Base-by-base conservation (phyloP, 2,797 vertebrate species). In the Myotis planiceps region DNA sequence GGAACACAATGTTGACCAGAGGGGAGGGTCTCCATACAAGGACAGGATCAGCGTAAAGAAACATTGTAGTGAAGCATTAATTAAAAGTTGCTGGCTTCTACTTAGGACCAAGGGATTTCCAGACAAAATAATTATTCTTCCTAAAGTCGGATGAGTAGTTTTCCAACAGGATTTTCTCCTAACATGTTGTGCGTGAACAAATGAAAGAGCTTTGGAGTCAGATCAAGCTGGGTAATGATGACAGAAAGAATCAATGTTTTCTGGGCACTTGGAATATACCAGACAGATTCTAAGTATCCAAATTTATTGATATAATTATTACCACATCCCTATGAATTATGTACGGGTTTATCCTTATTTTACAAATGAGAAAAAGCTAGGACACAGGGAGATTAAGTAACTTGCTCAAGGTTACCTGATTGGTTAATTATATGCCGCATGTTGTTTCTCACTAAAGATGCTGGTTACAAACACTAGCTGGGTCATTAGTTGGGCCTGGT, bases 61-160 rank as follows among this genome's bases (percentile, higher is more conserved):
- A 49, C 16, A n/a, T 21, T 25, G 14, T 15, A 34, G 53, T 16
- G 53, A 42, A 81, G 9, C 6, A 18, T 58, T 83, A 83, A 74
- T 75, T 87, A 80, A 92, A 84, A 68, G 29, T 72, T 78, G 29
- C 19, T 79, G 29, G 18, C 21, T 92, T 80, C 9, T 71, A 3
- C 55, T 87, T 55, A 53, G 3, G 65, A 51, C 3, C 69, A 14
- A 85, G 9, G 5, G 9, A 39, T 85, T 88, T 93, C 88, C 32
- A 79, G 55, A 84, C 27, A 69, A 91, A 94, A 72, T 88, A 75
- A 82, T 55, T 88, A 55, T 69, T 88, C 6, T 93, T 83, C 63
- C 63, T 76, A 78, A 71, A 93, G 60, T 63, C 29, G 21, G 29
- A 82, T 34, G 15, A 76, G 3, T 68, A 63, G 10, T 75, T 96